Evolutionary conservation across 2,113 vertebrate genomes (phyloP), one percentile per base, ranked within the genome.

Genomic region (Choloepus hoffmanni): DNA sequence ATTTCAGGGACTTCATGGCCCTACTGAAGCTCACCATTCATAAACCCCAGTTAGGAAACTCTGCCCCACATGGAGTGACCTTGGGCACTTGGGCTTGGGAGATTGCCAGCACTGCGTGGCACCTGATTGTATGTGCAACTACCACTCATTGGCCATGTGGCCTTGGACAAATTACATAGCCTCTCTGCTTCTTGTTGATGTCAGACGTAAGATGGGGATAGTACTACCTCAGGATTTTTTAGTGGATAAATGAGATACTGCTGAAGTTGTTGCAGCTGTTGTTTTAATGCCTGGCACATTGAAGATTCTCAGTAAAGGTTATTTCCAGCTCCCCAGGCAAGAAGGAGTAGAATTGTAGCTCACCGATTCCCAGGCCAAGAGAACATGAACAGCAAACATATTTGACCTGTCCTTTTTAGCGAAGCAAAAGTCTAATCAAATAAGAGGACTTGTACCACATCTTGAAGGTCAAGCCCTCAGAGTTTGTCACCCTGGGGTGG

Each of bases 391-490:
- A 70, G 63, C 88, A 90, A 85, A 95, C 67, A 73, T 58, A 76
- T 85, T n/a, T 90, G 72, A 93, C 89, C 92, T 88, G 87, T 78
- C 53, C 30, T 70, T 67, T 74, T 84, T 50, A 74, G 65, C n/a
- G 85, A 85, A 67, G 72, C 93, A 85, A 26, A 95, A 88, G 62
- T 92, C 83, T 91, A 85, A 93, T 93, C 87, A 95, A 95, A 67
- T 68, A 89, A 68, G 48, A 94, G 81, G 43, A 43, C 84, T 53
- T 36, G 14, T 43, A 50, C 72, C 40, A 48, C 43, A 67, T 62
- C 85, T 73, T 55, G 43, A 94, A 95, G 95, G 96, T 96, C 92
- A 92, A 53, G 88, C 72, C 67, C 67, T 78, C 8, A 5, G 33
- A 1, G 33, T 72, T 73, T 58, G 78, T 60, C 94, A 62, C 30